Evolutionary conservation across 1,140 invertebrate genomes (phyloP), one percentile per base, ranked within the genome.

Genomic region (Drosophila subobscura): DNA sequence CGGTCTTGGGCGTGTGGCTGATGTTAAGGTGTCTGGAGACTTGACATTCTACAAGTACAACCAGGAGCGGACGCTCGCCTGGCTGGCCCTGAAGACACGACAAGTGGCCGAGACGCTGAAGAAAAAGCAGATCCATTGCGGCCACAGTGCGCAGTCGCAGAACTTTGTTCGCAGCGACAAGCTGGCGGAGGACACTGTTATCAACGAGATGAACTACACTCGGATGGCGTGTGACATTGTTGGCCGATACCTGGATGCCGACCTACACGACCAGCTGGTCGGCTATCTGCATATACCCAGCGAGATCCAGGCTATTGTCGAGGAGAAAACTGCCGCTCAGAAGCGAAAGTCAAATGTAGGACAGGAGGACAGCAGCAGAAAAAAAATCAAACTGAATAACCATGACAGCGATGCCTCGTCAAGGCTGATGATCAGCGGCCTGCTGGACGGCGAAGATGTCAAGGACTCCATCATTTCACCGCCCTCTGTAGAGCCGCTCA

Each of bases 11-110:
- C 77, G 75, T 29, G 66, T 91, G 27, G 52, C 83, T 10, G 90
- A 91, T 66, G 58, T 77, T 4, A 91, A 91, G 58, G 46, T 20
- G 1, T 93, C 94, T 72, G 93, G 94, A 70, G 94, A 95, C 33
- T 89, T 96, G 23, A 94, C 93, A 84, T 95, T 95, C 8, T 96
- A 94, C 73, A 96, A 96, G 92, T 96, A 94, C 75, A 96, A 96
- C 92, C 94, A 96, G 83, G 94, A 95, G 44, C 96, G 96, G 85
- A 93, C 95, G 0, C 78, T 96, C 37, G 91, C 91, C n/a, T 96
- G 95, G 96, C 91, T 97, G 16, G 92, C 94, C 45, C 92, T 93
- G 5, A 96, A 96, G 92, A 93, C 95, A 0, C 93, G 94, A 68
- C 93, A 93, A 79, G 92, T 96, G 14, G 92, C 93, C 1, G 91